Evolutionary conservation across 2,113 vertebrate genomes (phyloP).

Genomic region (Sisor rabdophorus): DNA sequence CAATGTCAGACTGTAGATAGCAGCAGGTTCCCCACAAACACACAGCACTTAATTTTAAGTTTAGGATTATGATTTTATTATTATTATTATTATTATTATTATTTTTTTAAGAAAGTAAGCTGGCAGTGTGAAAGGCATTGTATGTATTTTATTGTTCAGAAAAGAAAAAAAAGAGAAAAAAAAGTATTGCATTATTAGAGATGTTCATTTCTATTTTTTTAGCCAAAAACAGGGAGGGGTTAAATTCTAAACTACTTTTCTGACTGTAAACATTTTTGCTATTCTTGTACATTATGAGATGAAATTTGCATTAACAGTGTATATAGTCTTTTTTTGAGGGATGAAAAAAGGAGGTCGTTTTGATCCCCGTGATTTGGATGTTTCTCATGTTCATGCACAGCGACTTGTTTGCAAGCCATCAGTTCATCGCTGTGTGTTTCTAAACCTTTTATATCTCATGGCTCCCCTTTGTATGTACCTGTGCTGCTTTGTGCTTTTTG

Average conservation of each 20-base stretch:
- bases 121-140: slow-evolving; percentile 60
- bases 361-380: slow-evolving; percentile 28
- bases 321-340: slow-evolving; percentile 66
- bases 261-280: slow-evolving; percentile 75
- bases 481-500: slow-evolving; percentile 15
- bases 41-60: slow-evolving; percentile 62
- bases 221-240: slow-evolving; percentile 66
- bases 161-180: slow-evolving; percentile 57
- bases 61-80: not conserved
- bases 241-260: slow-evolving; percentile 65
- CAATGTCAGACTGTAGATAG: slow-evolving; percentile 59
- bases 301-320: slow-evolving; percentile 70
- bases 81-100: not conserved
- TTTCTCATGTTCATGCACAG: slow-evolving; percentile 34
- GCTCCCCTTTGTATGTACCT: not conserved
- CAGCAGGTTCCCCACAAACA: slow-evolving; percentile 45
- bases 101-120: slow-evolving; percentile 13
- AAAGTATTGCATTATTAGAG: slow-evolving; percentile 73
- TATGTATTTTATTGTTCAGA: slow-evolving; percentile 65
- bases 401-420: slow-evolving; percentile 30
- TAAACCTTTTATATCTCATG: slow-evolving; percentile 24
- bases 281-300: slow-evolving; percentile 73
- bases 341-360: slow-evolving; percentile 20
- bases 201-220: slow-evolving; percentile 69
- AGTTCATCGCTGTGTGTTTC: slow-evolving; percentile 29